These are phyloP conservation scores for human DNA, from an alignment of 2,113 vertebrate genomes.

Conservation along the genomic window DNA sequence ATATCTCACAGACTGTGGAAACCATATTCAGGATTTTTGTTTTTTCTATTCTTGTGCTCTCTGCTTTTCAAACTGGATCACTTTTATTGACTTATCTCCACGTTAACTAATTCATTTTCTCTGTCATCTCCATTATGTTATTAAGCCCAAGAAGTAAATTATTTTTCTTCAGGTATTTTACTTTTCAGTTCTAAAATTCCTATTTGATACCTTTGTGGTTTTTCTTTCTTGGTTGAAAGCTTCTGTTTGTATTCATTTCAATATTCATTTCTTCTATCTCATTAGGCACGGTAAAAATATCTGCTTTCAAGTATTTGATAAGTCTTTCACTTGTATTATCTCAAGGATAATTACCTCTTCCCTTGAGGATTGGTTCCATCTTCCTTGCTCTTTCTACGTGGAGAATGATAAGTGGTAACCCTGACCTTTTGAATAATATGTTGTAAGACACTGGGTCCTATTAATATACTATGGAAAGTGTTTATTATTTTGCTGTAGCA, in stretches of 20 bases:
- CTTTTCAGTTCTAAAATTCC: neutral
- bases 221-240: neutral
- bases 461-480: neutral
- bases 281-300: neutral
- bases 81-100: neutral
- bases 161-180: neutral
- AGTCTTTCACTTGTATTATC: neutral
- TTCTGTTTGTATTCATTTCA: neutral
- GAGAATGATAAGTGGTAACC: neutral
- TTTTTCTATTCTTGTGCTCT: neutral
- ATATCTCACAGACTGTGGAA: neutral
- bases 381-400: neutral
- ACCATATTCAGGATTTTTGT: neutral
- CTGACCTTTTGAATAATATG: neutral
- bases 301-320: neutral
- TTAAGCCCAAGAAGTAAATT: neutral
- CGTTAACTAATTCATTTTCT: neutral
- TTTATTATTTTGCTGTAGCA: neutral
- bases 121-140: neutral
- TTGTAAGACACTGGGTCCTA: neutral
- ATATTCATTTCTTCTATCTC: neutral
- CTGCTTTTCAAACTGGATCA: neutral
- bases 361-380: neutral
- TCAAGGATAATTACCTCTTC: neutral
- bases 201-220: neutral